These are phyloP conservation scores for Tamias sibiricus DNA, from an alignment of 2,113 vertebrate genomes.

Conservation along the genomic window DNA sequence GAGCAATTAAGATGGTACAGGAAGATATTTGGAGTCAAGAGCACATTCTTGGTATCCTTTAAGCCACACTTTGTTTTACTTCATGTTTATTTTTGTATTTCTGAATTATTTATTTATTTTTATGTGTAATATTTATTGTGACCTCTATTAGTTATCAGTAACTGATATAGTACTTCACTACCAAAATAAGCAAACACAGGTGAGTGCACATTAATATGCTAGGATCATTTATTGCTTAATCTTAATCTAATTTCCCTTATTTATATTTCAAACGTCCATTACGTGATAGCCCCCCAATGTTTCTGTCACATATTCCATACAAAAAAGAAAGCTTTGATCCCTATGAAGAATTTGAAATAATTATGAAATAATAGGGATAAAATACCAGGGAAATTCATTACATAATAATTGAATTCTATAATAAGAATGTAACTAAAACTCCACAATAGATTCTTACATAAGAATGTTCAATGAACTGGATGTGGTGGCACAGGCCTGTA, in stretches of 20 bases:
- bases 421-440: background rate
- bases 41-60: background rate
- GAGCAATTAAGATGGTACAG: background rate
- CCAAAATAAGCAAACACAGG: background rate
- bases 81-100: background rate
- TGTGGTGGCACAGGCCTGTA: too few relatives aligned
- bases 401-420: background rate
- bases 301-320: background rate
- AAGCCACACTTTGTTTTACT: background rate
- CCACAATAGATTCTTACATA: background rate
- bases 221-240: background rate
- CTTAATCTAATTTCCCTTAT: background rate
- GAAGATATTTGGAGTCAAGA: background rate
- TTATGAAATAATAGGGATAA: background rate
- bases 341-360: background rate
- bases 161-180: background rate
- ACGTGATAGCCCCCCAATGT: background rate
- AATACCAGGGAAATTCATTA: background rate
- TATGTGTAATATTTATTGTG: background rate
- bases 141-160: background rate
- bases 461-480: background rate
- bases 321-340: background rate
- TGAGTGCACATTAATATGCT: background rate
- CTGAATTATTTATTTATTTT: background rate
- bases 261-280: constrained; percentile 10